phyloP scores from a whole-genome alignment of 1,140 invertebrate species.

The Plodia interpunctella region DNA sequence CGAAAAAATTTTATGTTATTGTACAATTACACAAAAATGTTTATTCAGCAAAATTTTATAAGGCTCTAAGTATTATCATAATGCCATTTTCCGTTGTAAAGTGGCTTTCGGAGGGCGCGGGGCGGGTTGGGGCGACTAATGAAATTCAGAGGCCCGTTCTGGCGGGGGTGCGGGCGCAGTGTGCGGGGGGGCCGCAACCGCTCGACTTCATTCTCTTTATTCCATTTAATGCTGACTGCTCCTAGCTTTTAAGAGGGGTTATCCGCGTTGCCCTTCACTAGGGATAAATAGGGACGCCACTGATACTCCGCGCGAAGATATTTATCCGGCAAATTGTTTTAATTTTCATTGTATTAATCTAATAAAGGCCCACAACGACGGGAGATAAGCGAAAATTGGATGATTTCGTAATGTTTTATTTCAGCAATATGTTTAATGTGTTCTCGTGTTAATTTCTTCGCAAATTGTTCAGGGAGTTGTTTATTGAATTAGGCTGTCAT shows the following conservation, averaged over 20 bases:
- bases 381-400: constrained; percentile 63
- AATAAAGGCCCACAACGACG: constrained; percentile 67
- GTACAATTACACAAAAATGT: constrained; percentile 70
- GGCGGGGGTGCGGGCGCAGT: constrained; percentile 29
- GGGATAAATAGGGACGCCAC: constrained; percentile 71
- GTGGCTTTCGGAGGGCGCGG: constrained; percentile 63
- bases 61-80: constrained; percentile 73
- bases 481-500: constrained; percentile 12
- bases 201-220: constrained; percentile 73
- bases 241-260: constrained; percentile 76
- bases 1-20: constrained; percentile 49
- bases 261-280: constrained; percentile 71
- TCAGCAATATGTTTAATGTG: constrained; percentile 51
- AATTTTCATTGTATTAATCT: constrained; percentile 77
- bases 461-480: constrained; percentile 36
- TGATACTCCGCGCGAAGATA: constrained; percentile 73
- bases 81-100: constrained; percentile 74
- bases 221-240: constrained; percentile 76
- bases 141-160: constrained; percentile 69
- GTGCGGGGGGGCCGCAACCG: constrained; percentile 41
- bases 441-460: constrained; percentile 44
- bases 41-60: constrained; percentile 74
- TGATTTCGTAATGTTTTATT: constrained; percentile 61
- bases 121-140: constrained; percentile 62
- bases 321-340: constrained; percentile 79